These are phyloP conservation scores for Polylopha cassiicola DNA, from an alignment of 2,888 invertebrate genomes.

Conservation along the genomic window DNA sequence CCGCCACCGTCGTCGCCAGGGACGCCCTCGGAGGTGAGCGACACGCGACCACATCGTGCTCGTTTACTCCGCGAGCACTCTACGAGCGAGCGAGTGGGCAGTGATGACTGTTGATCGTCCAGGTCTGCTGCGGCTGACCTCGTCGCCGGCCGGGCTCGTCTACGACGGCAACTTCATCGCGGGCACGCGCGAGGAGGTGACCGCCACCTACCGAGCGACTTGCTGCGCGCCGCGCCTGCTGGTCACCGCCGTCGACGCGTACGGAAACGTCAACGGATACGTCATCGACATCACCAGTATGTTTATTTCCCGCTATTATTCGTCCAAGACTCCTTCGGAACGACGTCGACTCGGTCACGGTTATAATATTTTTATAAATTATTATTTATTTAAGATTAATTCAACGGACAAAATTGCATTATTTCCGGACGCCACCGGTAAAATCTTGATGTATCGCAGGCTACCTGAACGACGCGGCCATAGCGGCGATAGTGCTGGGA, in stretches of 20 bases:
- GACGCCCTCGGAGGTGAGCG: slow-evolving; percentile 81
- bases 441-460: slow-evolving; percentile 60
- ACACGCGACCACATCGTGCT: too few relatives aligned
- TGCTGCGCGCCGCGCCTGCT: slow-evolving; percentile 84
- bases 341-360: too few relatives aligned
- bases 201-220: slow-evolving; percentile 81
- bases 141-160: slow-evolving; percentile 78
- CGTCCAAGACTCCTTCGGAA: too few relatives aligned
- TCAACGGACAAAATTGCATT: too few relatives aligned
- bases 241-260: slow-evolving; percentile 81
- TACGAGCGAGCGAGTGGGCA: too few relatives aligned
- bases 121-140: slow-evolving; percentile 79
- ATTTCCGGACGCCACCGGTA: too few relatives aligned
- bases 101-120: slow-evolving; percentile 21
- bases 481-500: slow-evolving; percentile 84
- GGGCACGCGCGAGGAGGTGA: slow-evolving; percentile 81
- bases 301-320: slow-evolving; percentile 24
- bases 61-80: too few relatives aligned
- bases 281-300: slow-evolving; percentile 77
- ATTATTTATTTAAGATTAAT: too few relatives aligned
- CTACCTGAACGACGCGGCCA: slow-evolving; percentile 69
- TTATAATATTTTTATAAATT: too few relatives aligned
- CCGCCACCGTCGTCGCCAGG: slow-evolving; percentile 80
- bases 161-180: slow-evolving; percentile 80
- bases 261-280: slow-evolving; percentile 80